Conservation (phyloP, 2,888 invertebrate species). For the Melikaiella ostensackeni region DNA sequence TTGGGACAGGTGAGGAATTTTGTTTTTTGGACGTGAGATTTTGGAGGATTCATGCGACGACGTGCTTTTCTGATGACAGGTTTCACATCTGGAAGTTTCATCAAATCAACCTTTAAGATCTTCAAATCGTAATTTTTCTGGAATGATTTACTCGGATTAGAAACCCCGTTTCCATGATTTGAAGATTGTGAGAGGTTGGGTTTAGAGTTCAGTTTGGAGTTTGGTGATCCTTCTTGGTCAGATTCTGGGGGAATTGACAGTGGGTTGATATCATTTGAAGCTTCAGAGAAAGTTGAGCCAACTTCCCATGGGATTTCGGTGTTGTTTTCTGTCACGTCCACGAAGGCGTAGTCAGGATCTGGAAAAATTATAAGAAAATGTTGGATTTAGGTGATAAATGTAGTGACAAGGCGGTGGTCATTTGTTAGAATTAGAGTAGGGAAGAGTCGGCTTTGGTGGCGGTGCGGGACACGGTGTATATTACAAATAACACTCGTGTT, state of each 20-base stretch:
- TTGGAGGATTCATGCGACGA: not conserved
- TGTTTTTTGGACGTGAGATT: not conserved
- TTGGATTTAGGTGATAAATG: not conserved
- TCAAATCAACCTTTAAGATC: constrained; percentile 22
- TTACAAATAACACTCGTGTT: no score
- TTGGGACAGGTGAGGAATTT: constrained; percentile 8
- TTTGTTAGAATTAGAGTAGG: not conserved
- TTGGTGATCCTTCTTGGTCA: not conserved
- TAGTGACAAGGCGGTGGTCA: not conserved
- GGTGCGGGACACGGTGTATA: no score
- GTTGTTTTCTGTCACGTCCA: constrained; percentile 3
- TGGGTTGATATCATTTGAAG: constrained; percentile 14
- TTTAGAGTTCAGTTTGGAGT: not conserved
- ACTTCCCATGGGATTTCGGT: not conserved
- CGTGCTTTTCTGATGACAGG: not conserved
- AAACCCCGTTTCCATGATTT: not conserved
- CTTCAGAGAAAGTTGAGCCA: not conserved
- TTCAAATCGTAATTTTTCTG: not conserved
- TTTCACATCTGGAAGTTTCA: constrained; percentile 15
- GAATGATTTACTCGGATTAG: not conserved
- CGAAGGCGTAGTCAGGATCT: constrained; percentile 13
- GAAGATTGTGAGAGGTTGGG: not conserved
- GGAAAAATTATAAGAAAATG: not conserved
- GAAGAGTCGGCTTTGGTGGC: no score
- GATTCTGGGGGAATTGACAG: not conserved